Conservation (phyloP, 2,888 invertebrate genomes). For the Leptinotarsa rubiginosa region DNA sequence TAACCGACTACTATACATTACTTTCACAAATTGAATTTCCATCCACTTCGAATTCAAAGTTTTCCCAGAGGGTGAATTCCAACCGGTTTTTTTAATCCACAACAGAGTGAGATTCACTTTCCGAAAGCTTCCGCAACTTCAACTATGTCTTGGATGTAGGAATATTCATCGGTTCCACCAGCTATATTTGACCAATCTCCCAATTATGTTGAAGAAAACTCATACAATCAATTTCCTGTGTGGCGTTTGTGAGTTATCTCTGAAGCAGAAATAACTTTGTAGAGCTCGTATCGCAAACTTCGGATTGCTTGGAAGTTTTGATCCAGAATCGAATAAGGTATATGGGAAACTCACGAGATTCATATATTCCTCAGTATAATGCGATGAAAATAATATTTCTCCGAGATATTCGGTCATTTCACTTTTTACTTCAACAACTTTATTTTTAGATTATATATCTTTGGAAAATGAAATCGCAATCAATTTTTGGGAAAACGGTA, state of each 20-base stretch:
- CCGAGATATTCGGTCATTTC: too few relatives aligned
- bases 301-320: constrained; percentile 16
- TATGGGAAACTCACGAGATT: neutral
- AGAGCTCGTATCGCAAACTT: constrained; percentile 11
- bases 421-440: too few relatives aligned
- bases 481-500: too few relatives aligned
- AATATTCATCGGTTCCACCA: constrained; percentile 23
- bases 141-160: neutral
- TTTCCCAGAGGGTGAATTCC: neutral
- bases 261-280: neutral
- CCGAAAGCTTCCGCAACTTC: neutral
- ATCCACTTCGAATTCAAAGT: neutral
- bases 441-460: too few relatives aligned
- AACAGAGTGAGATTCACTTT: neutral
- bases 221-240: constrained; percentile 31
- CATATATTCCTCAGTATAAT: neutral
- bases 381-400: too few relatives aligned
- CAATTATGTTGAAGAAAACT: constrained; percentile 24
- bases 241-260: constrained; percentile 3
- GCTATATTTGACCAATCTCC: constrained; percentile 15
- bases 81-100: neutral
- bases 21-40: neutral
- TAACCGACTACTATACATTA: too few relatives aligned
- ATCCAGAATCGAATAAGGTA: neutral
- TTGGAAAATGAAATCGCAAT: too few relatives aligned